A percentile compares a stretch with the other conserved stretches of the same genome.
These are phyloP conservation scores for Petrocephalus microphthalmus DNA, from an alignment of 2,113 vertebrate genomes.

Conservation along the genomic window DNA sequence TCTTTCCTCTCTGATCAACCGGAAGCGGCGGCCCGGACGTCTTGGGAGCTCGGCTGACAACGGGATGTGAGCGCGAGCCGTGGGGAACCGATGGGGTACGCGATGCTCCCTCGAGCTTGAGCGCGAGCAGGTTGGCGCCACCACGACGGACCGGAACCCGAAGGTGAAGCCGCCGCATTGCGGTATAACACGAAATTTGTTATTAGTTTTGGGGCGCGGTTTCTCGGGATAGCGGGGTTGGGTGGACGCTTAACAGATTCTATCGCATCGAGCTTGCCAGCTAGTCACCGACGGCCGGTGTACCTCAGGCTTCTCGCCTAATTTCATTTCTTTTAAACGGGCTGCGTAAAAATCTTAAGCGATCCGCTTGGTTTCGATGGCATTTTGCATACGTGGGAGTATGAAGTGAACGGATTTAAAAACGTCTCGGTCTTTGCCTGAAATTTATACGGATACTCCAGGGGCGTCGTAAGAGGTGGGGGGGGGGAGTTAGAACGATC, in stretches of 20 bases:
- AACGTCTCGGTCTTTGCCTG: not conserved
- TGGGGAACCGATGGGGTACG: not conserved
- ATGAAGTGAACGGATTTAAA: not conserved
- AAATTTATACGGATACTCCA: not conserved
- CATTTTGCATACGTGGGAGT: not conserved
- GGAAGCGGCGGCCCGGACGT: constrained; percentile 14
- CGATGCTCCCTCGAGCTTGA: not conserved
- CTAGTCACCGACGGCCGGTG: not conserved
- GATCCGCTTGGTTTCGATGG: not conserved
- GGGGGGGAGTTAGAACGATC: too few relatives aligned
- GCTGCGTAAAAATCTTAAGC: not conserved
- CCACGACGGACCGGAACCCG: not conserved
- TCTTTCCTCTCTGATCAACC: constrained; percentile 10
- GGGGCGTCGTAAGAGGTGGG: too few relatives aligned
- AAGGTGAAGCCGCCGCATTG: not conserved
- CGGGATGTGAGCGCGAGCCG: constrained; percentile 8
- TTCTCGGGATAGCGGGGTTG: not conserved
- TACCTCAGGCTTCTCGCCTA: not conserved
- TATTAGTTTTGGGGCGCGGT: not conserved
- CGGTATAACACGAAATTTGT: not conserved
- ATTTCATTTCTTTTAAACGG: not conserved
- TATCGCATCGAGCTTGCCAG: not conserved
- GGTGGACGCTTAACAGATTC: not conserved
- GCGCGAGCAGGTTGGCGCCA: not conserved
- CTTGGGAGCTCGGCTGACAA: not conserved